Percentiles rank a stretch among this genome's conserved stretches.
Conservation (phyloP, 1,140 invertebrate genomes). For the Aphidius gifuensis region DNA sequence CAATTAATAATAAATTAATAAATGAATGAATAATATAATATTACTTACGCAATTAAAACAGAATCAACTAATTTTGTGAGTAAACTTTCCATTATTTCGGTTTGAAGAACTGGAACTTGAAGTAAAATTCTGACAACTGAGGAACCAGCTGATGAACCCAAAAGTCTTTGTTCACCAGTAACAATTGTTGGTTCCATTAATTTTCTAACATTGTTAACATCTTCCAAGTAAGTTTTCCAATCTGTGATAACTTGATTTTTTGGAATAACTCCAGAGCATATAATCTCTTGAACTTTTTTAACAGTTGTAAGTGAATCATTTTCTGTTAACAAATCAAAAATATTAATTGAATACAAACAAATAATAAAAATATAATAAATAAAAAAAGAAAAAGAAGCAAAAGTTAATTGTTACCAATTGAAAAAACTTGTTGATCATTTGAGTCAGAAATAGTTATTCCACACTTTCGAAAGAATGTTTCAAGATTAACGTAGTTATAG, state of each 20-base stretch:
- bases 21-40: constrained; percentile 12
- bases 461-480: too few relatives aligned
- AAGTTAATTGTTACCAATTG: too few relatives aligned
- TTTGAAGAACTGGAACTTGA: constrained; percentile 43
- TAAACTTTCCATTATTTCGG: constrained; percentile 37
- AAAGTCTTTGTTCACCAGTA: constrained; percentile 23
- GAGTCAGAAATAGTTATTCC: too few relatives aligned
- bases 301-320: constrained; percentile 31
- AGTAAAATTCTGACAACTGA: constrained; percentile 44
- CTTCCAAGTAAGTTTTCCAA: constrained; percentile 39
- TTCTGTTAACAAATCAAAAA: constrained; percentile 30
- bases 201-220: constrained; percentile 39
- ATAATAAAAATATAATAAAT: too few relatives aligned
- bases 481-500: too few relatives aligned
- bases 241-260: constrained; percentile 34
- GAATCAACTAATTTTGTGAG: constrained; percentile 43
- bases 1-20: constrained; percentile 5
- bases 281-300: constrained; percentile 37
- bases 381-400: too few relatives aligned
- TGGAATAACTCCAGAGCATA: constrained; percentile 28
- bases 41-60: constrained; percentile 40
- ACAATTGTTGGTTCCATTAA: constrained; percentile 38
- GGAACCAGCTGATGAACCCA: constrained; percentile 26
- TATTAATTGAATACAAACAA: too few relatives aligned
- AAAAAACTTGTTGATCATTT: too few relatives aligned